Evolutionary conservation across 2,888 invertebrate genomes (phyloP), one percentile per base, ranked within the genome.

Genomic region (Stenotaenia linearis): DNA sequence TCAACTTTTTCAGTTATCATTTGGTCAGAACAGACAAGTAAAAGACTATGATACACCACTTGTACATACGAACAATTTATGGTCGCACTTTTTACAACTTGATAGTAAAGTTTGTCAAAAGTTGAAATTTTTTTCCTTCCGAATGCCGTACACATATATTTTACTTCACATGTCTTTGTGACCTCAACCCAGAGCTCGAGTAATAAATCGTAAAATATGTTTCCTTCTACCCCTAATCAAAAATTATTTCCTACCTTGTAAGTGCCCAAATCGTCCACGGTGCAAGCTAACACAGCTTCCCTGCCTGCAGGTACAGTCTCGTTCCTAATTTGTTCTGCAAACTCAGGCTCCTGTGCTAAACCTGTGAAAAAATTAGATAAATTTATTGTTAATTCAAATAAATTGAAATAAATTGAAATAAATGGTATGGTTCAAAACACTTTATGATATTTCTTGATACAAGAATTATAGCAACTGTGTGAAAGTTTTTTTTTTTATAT

Each of bases 241-340:
- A 45, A 45, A 78, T 18, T 77, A 50, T 28, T 78, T 78, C 90
- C 88, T 89, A 95, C 96, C 92, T 95, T 96, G 86, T 93, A 95
- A 69, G 92, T 91, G 83, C 95, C 95, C 81, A 96, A 91, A 87
- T 96, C 94, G 87, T 94, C 95, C 84, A 96, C 96, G 45, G 94
- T 93, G 88, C 96, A 96, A 79, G 94, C 93, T 84, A 96, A 90
- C 85, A 93, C 93, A 84, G 95, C 93, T 86, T 92, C 94, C 83
- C 95, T 90, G 82, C 96, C 96, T 81, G 95, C 94, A 81, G 95
- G 93, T 82, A 95, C 94, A 79, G 95, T 96, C 84, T 94, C 92
- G 88, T 96, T 96, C 86, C 94, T 93, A 84, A 96, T 95, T 84
- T 92, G 91, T 86, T 95, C 95, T 81, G 93, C 91, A 87, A 96